These are phyloP conservation scores for Drosophila erecta DNA, from an alignment of 1,140 invertebrate species.

Conservation along the genomic window DNA sequence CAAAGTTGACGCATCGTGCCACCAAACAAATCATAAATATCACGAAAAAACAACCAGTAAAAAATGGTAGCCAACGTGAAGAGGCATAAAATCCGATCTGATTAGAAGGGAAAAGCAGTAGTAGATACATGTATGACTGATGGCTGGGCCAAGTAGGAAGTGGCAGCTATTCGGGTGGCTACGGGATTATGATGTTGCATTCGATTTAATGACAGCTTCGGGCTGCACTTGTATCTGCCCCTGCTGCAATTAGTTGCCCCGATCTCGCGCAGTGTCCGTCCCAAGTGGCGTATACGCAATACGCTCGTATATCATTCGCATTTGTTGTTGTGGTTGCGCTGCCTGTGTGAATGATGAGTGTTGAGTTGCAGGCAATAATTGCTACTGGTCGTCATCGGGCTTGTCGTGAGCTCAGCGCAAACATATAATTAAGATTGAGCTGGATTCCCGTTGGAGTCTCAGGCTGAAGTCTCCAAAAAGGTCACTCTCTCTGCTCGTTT, in stretches of 20 bases:
- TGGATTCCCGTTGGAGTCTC: background rate
- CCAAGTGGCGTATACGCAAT: conserved; percentile 50
- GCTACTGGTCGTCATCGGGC: conserved; percentile 76
- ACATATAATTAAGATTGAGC: conserved; percentile 73
- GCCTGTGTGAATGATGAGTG: conserved; percentile 73
- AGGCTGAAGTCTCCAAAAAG: conserved; percentile 46
- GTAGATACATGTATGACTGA: background rate
- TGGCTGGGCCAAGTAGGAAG: conserved; percentile 10
- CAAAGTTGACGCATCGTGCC: conserved; percentile 63
- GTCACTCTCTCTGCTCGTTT: conserved; percentile 33
- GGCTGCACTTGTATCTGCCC: conserved; percentile 55
- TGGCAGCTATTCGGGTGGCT: conserved; percentile 24
- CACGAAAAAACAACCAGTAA: conserved; percentile 15
- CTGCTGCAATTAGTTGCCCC: conserved; percentile 38
- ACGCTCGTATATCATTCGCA: conserved; percentile 45
- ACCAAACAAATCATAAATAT: conserved; percentile 60
- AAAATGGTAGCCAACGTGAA: conserved; percentile 35
- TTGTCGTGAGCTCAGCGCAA: conserved; percentile 50
- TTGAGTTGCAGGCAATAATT: conserved; percentile 76
- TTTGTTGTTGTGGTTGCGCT: conserved; percentile 1
- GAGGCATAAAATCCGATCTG: conserved; percentile 57
- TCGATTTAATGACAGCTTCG: conserved; percentile 77
- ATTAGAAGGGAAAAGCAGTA: conserved; percentile 51
- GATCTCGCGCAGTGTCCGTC: conserved; percentile 22
- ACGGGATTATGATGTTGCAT: conserved; percentile 75